Base-by-base conservation (phyloP, 2,888 invertebrate genomes). In the Erannis defoliaria region DNA sequence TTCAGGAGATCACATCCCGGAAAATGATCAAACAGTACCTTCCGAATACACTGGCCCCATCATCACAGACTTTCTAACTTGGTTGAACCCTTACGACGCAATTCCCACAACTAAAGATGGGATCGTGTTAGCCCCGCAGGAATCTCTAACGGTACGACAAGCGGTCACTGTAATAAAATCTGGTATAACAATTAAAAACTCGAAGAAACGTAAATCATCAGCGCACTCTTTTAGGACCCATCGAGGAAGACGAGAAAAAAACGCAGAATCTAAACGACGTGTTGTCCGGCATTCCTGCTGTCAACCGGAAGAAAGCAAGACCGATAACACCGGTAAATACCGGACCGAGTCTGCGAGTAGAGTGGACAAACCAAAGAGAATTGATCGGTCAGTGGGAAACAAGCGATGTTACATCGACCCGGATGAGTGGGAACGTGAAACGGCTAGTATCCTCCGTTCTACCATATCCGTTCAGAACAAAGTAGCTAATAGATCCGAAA, bases 51-150 rank as follows among this genome's bases (percentile, higher is more conserved):
- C 87, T 38, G 96, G 96, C 12, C 96, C 96, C 0, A 94, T 95
- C 12, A 95, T 96, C 66, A 95, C 95, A 29, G 96, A 96, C 72
- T 90, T 96, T 62, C 94, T 96, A 49, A 94, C 95, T 31, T 95
- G 96, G 90, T 77, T 96, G 31, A 94, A 95, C 73, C 94, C 94
- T 14, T 93, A 86, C 62, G 91, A 90, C 59, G 77, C 82, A 10
- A 68, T 87, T 45, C 88, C 86, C 45, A 87, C 81, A 37, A 86
- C 88, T 65, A 90, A 85, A 70, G 88, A 90, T 35, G 90, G 90
- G 31, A 75, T 93, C 29, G 62, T 89, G 42, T 46, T 90, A 59
- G 85, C 76, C 0, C 77, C 85, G 18, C 85, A 82, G 75, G 87
- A 89, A 21, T 85, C 91, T 0, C 79, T 89, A 12, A 89, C 86